A percentile compares a stretch with the other conserved stretches of the same genome.
phyloP scores from a whole-genome alignment of 2,113 vertebrate species.

The Scolopax mira region DNA sequence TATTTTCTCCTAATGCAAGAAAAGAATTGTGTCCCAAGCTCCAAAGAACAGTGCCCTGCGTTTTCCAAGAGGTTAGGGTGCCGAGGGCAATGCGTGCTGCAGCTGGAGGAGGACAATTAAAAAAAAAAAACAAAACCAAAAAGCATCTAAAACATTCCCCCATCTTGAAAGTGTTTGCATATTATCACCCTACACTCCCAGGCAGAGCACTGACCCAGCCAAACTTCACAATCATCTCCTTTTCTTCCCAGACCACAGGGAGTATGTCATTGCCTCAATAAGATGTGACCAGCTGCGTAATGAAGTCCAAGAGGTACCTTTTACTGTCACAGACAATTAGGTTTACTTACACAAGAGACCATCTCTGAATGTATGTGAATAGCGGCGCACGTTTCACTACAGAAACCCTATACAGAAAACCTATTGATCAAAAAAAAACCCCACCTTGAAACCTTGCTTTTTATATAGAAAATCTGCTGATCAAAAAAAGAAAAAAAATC shows the following conservation, averaged over 20 bases:
- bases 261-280: conserved; percentile 14
- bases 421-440: neutral
- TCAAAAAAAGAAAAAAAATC: neutral
- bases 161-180: neutral
- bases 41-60: neutral
- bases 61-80: neutral
- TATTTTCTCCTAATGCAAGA: neutral
- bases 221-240: neutral
- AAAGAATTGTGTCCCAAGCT: neutral
- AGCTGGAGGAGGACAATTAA: neutral
- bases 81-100: neutral
- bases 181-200: neutral
- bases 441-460: neutral
- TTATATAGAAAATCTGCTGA: neutral
- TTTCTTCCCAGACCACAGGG: conserved; percentile 8
- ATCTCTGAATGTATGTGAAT: neutral
- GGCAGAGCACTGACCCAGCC: neutral
- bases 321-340: neutral
- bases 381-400: neutral
- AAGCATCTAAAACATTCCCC: neutral
- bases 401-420: neutral
- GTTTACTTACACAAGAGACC: neutral
- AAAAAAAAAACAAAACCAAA: neutral
- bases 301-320: conserved; percentile 26
- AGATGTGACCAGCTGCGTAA: conserved; percentile 32